Evolutionary conservation across 1,140 invertebrate species (phyloP).

Genomic region (Paralvinella palmiformis): DNA sequence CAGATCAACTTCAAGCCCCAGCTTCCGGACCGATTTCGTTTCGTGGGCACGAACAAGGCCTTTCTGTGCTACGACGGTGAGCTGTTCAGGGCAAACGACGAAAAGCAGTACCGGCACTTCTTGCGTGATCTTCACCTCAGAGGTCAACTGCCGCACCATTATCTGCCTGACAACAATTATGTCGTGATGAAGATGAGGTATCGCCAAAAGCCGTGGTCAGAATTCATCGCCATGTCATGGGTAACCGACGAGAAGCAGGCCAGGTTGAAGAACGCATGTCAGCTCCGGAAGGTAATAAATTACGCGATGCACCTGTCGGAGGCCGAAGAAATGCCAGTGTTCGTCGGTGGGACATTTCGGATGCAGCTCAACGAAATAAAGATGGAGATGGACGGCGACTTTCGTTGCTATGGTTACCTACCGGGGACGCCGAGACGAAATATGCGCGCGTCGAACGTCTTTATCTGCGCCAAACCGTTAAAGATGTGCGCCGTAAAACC

Average conservation of each 20-base stretch:
- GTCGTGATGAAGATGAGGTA: constrained; percentile 8
- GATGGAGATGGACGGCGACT: constrained; percentile 1
- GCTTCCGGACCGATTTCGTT: constrained; percentile 6
- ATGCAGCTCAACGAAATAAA: constrained; percentile 6
- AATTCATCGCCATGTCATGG: constrained; percentile 15
- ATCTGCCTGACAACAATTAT: constrained; percentile 16
- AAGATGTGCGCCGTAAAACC: constrained; percentile 10
- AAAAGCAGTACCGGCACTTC: constrained; percentile 16
- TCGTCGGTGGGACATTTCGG: constrained; percentile 18
- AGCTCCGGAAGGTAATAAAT: constrained; percentile 9
- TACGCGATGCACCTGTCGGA: constrained; percentile 13
- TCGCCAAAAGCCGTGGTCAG: background rate
- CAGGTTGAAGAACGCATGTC: background rate
- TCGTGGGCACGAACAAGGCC: constrained; percentile 7
- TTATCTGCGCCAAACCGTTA: constrained; percentile 11
- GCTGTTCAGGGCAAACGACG: constrained; percentile 8
- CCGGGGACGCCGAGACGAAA: background rate
- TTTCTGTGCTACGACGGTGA: constrained; percentile 8
- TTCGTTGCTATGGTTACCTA: constrained; percentile 15
- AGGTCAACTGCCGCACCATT: constrained; percentile 8
- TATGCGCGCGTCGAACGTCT: constrained; percentile 9
- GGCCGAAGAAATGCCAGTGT: constrained; percentile 16
- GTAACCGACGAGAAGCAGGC: constrained; percentile 13
- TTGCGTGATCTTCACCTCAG: constrained; percentile 12
- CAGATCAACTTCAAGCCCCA: constrained; percentile 10